Evolutionary conservation across 2,113 vertebrate genomes (phyloP).

Genomic region (Aegotheles bennettii): DNA sequence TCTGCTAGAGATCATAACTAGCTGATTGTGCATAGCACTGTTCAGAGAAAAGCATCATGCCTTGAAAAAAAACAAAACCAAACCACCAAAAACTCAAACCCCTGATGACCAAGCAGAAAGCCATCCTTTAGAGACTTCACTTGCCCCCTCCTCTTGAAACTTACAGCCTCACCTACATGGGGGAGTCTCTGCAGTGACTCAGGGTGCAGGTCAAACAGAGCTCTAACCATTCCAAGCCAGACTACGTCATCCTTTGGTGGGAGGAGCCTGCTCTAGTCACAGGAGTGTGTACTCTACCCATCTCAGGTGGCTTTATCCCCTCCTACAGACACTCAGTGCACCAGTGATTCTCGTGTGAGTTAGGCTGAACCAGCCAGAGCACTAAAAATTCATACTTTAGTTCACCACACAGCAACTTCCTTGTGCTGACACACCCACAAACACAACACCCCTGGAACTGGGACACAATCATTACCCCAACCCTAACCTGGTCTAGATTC

Average conservation of each 20-base stretch:
- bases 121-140: not conserved
- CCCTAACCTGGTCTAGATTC: not conserved
- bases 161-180: not conserved
- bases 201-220: not conserved
- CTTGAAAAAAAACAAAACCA: not conserved
- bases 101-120: not conserved
- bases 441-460: not conserved
- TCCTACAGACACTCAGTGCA: not conserved
- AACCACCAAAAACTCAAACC: not conserved
- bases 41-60: not conserved
- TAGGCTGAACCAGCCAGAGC: not conserved
- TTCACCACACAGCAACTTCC: not conserved
- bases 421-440: not conserved
- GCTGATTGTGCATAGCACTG: not conserved
- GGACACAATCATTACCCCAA: not conserved
- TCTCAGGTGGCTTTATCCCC: not conserved
- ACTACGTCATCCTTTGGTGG: not conserved
- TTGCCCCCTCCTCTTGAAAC: not conserved
- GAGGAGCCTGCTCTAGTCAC: not conserved
- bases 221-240: not conserved
- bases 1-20: not conserved
- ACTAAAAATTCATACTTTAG: not conserved
- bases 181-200: not conserved
- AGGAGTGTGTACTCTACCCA: not conserved
- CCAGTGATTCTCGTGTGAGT: not conserved